Conservation (phyloP, 35 echinoderm and acorn worm species). For the Apostichopus californicus region DNA sequence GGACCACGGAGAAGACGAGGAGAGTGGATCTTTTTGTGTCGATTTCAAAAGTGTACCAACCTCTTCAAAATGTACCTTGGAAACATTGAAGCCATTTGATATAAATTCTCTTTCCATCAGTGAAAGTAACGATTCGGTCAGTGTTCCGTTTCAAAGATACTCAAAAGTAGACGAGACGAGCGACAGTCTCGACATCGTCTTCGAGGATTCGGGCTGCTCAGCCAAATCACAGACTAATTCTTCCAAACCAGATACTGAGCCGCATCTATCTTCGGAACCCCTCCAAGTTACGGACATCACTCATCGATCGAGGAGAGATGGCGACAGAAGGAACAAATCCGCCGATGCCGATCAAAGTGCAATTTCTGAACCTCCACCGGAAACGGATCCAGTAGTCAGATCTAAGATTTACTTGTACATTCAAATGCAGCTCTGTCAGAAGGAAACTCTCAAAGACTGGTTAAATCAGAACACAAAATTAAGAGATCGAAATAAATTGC, state of each 20-base stretch:
- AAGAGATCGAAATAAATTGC: conserved; percentile 52
- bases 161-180: conserved; percentile 7
- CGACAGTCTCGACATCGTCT: conserved; percentile 63
- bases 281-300: neutral
- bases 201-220: conserved; percentile 61
- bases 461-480: conserved; percentile 52
- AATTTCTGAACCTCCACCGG: conserved; percentile 16
- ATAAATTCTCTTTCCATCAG: neutral
- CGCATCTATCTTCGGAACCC: neutral
- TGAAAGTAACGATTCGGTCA: conserved; percentile 1
- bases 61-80: neutral
- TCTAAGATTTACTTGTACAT: conserved; percentile 83
- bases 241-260: neutral
- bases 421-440: conserved; percentile 92
- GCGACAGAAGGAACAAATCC: neutral
- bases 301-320: neutral
- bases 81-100: neutral
- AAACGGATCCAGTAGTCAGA: neutral
- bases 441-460: conserved; percentile 90
- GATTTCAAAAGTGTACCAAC: conserved; percentile 43
- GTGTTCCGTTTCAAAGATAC: conserved; percentile 69
- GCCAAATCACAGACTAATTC: conserved; percentile 10
- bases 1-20: conserved; percentile 10
- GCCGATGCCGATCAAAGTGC: neutral
- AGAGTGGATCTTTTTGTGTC: conserved; percentile 81